Evolutionary conservation across 64 coral and sea anemone genomes (phyloP), one percentile per base, ranked within the genome.

Genomic region (Pocillopora damicornis): DNA sequence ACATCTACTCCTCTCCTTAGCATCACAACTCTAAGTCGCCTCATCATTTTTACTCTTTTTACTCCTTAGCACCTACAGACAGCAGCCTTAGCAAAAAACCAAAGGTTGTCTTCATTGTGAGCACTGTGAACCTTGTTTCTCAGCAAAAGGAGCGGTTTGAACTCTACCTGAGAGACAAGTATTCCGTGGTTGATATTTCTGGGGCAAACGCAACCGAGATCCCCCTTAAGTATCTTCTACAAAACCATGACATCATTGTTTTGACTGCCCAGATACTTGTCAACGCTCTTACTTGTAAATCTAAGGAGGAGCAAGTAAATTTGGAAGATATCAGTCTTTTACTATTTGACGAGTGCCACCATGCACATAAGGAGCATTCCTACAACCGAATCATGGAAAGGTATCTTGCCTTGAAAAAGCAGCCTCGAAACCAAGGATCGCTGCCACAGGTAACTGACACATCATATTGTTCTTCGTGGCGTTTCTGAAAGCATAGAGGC

Each of bases 261-360:
- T 65, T 98, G 61, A 98, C 95, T 15, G 95, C 95, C 4, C 88
- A 91, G 60, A 90, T 98, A 34, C 89, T 98, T 10, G 88, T 98
- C 10, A 98, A 98, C 73, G 83, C 88, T 14, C 67, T 91, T 68
- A 75, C 83, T 34, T 35, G 23, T 73, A 42, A 59, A 2, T 59
- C 18, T 10, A 68, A 73, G 12, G 77, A 86, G 9, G 35, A 78
- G 3, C 79, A 81, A 71, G 69, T 88, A 20, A 51, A 71, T 4
- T 57, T 91, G 22, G 64, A 67, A 14, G 71, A 86, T 60, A 87
- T 90, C 73, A 91, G 82, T 36, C 61, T 98, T 26, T 66, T 98
- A 60, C 73, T 98, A 35, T 90, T 98, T 80, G 95, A 99, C 51
- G 97, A 99, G 60, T 99, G 97, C 22, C 97, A 99, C 61, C 97